Base-by-base conservation (phyloP, 2,113 vertebrate species). In the Ploceus nigricollis region DNA sequence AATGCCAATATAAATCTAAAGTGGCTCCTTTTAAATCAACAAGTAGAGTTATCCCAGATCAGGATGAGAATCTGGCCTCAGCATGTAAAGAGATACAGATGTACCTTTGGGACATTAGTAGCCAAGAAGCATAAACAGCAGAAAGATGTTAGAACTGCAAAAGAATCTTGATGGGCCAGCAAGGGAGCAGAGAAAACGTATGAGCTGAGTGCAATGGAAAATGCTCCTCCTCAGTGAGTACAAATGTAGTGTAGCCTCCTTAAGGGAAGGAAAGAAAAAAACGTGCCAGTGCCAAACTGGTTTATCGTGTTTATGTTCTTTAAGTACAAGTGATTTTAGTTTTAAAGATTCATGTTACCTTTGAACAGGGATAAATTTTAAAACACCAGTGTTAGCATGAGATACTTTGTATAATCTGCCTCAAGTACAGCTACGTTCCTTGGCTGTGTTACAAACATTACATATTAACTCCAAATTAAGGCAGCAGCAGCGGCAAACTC, bases 401-500 rank as follows among this genome's bases (percentile, higher is more conserved):
- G 89, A 95, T 87, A 94, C 40, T 58, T 93, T 93, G 82, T 89
- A 89, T 82, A 89, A 90, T 96, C 70, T 95, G 91, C 87, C 87
- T 86, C 73, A 69, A 96, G 87, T 66, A 73, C 69, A 93, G 76
- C 14, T 19, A 83, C 10, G 72, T 61, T 93, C 79, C 84, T 96
- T 96, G 93, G 94, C 94, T 68, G 27, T 5, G 47, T 89, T 94
- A 95, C 89, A 96, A 96, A 90, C 87, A 91, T 96, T 95, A 96
- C 95, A 96, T 92, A 97, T 94, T 91, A 94, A 93, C 89, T 94
- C 93, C 94, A 96, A 96, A 96, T 96, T 96, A 97, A 96, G 96
- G 89, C 95, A 94, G 90, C 90, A 85, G 90, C 73, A 42, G 87
- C 73, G 21, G 95, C 81, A 96, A 96, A 95, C 63, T 93, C 76